Base-by-base conservation (phyloP, 2,888 invertebrate genomes). In the Drosophila gaucha region DNA sequence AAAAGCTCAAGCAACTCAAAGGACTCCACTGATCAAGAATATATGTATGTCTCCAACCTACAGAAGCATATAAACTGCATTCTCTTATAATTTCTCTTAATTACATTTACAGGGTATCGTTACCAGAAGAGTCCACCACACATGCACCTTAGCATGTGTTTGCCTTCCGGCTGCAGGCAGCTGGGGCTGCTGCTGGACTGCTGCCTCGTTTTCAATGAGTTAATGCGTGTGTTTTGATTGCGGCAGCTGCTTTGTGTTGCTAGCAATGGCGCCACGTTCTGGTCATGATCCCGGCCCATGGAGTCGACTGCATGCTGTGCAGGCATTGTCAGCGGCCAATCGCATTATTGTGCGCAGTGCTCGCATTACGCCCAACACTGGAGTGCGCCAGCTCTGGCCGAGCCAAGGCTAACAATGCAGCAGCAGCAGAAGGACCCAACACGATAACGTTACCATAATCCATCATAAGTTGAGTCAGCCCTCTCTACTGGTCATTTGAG, bases 391-490 rank as follows among this genome's bases (percentile, higher is more conserved):
- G 36, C 36, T 18, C 41, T 8, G 41, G 12, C 28, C 4, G 22
- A 24, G 31, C 35, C 16, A 6, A 5, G 46, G 20, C 51, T 36
- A 63, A 74, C 79, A 74, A 74, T 69, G 50, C 43, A 18, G 16
- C 26, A 28, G 18, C 49, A 55, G 47, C 36, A 60, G 24, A 63
- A 46, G 49, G 47, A 24, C 26, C 26, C 36, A 36, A 54, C 38
- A 74, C 68, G 69, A 69, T 57, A 74, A 57, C 79, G 59, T 39
- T 52, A 39, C 69, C 80, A 89, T 86, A 87, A 87, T 88, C 89
- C 89, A 83, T 89, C 83, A 83, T 89, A 88, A 88, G 89, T 87
- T 80, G 60, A 74, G 68, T 33, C 60, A 74, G 31, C 20, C 5
- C 60, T 82, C 24, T 24, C 69, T 59, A n/a, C 67, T 62, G 62